A percentile compares a stretch with the other conserved stretches of the same genome.
Conservation (phyloP, 2,797 vertebrate species). For the Emydoidea blandingii region DNA sequence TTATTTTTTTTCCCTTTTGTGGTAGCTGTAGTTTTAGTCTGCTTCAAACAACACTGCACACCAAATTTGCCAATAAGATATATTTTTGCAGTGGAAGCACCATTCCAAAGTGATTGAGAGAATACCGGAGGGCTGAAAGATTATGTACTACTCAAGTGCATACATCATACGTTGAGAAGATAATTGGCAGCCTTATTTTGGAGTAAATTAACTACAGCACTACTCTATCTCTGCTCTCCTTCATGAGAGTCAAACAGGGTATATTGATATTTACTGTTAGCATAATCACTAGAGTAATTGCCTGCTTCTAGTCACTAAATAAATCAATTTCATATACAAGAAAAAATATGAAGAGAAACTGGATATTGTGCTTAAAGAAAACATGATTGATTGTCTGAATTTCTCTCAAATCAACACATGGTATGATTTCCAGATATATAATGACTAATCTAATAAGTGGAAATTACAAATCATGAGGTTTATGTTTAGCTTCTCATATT, state of each 20-base stretch:
- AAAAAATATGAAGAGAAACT: slow-evolving; percentile 51
- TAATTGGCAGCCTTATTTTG: slow-evolving; percentile 45
- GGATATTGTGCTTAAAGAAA: slow-evolving; percentile 71
- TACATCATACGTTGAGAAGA: slow-evolving; percentile 27
- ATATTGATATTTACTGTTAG: slow-evolving; percentile 55
- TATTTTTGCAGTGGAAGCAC: background rate
- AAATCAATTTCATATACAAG: slow-evolving; percentile 69
- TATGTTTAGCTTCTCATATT: slow-evolving; percentile 57
- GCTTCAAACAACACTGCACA: background rate
- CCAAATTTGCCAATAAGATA: background rate
- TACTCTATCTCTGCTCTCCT: slow-evolving; percentile 27
- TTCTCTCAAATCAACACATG: slow-evolving; percentile 55
- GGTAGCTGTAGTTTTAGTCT: background rate
- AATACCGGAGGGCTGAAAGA: background rate
- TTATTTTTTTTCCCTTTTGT: background rate
- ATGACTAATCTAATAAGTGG: slow-evolving; percentile 68
- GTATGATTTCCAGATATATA: background rate
- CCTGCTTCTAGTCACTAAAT: slow-evolving; percentile 68
- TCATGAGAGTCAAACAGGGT: slow-evolving; percentile 21
- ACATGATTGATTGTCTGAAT: slow-evolving; percentile 73
- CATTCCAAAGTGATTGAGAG: background rate
- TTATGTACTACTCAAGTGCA: background rate
- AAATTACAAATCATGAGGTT: slow-evolving; percentile 69
- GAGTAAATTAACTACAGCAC: slow-evolving; percentile 56
- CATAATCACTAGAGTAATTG: slow-evolving; percentile 75